Percentiles rank a stretch among this genome's conserved stretches.
These are phyloP conservation scores for Biston stratarius DNA, from an alignment of 2,888 invertebrate genomes.

Conservation along the genomic window DNA sequence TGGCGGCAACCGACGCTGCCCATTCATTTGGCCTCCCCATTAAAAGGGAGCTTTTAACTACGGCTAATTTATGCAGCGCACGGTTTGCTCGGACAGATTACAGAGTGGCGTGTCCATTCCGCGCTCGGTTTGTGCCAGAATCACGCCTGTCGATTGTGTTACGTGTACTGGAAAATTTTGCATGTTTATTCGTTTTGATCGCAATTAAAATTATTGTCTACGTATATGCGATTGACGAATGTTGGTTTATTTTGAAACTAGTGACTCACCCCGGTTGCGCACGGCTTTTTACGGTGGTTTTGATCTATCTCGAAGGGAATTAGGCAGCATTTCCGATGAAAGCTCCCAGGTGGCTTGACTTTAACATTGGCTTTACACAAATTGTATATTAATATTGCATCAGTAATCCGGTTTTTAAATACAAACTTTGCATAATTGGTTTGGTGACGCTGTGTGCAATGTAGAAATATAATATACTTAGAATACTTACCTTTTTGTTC, in stretches of 20 bases:
- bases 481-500: too few relatives aligned
- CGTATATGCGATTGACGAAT: conserved; percentile 17
- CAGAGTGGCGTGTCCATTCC: conserved; percentile 74
- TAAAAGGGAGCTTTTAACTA: conserved; percentile 83
- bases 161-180: conserved; percentile 64
- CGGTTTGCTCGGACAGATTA: conserved; percentile 81
- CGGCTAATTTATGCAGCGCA: conserved; percentile 82
- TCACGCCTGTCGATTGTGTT: conserved; percentile 70
- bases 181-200: conserved; percentile 65
- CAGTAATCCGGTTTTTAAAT: too few relatives aligned
- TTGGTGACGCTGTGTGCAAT: too few relatives aligned
- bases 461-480: too few relatives aligned
- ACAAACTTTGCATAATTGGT: too few relatives aligned
- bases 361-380: too few relatives aligned
- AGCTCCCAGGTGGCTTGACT: too few relatives aligned
- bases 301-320: too few relatives aligned
- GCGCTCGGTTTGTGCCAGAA: conserved; percentile 63
- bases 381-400: too few relatives aligned
- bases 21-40: conserved; percentile 81
- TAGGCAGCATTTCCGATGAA: too few relatives aligned
- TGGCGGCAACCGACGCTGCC: conserved; percentile 61
- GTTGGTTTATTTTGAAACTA: not conserved
- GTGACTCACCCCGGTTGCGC: not conserved
- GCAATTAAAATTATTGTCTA: conserved; percentile 26
- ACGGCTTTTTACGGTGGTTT: too few relatives aligned